These are phyloP conservation scores for Diprion similis DNA, from an alignment of 1,140 invertebrate genomes.

Conservation along the genomic window DNA sequence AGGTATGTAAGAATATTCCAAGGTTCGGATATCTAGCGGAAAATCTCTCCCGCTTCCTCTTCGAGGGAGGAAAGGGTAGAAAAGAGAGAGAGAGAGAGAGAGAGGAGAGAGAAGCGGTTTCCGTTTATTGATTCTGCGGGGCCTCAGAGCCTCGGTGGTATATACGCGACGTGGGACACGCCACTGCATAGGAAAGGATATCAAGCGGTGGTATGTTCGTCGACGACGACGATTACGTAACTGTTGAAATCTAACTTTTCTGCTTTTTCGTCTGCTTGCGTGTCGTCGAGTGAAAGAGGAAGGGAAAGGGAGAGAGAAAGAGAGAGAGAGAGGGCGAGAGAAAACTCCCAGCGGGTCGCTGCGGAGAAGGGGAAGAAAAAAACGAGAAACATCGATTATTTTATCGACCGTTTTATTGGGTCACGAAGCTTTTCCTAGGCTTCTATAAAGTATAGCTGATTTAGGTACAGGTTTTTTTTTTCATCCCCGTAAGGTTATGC, in stretches of 20 bases:
- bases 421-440: neutral
- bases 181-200: constrained; percentile 33
- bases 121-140: constrained; percentile 56
- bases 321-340: neutral
- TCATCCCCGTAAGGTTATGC: too few species aligned
- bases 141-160: constrained; percentile 22
- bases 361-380: neutral
- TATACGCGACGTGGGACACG: constrained; percentile 50
- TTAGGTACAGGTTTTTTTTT: neutral
- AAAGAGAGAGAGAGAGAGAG: neutral
- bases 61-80: neutral
- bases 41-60: neutral
- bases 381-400: neutral
- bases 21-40: neutral
- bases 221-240: constrained; percentile 13
- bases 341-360: too few species aligned
- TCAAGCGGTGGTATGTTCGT: constrained; percentile 26
- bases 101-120: constrained; percentile 43
- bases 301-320: neutral
- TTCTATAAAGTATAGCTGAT: neutral
- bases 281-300: constrained; percentile 12
- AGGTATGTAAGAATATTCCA: too few species aligned
- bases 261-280: constrained; percentile 28
- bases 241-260: constrained; percentile 19
- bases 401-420: neutral